Conservation (phyloP, 92 coral and sea anemone species). For the Isaurus tuberculatus region DNA sequence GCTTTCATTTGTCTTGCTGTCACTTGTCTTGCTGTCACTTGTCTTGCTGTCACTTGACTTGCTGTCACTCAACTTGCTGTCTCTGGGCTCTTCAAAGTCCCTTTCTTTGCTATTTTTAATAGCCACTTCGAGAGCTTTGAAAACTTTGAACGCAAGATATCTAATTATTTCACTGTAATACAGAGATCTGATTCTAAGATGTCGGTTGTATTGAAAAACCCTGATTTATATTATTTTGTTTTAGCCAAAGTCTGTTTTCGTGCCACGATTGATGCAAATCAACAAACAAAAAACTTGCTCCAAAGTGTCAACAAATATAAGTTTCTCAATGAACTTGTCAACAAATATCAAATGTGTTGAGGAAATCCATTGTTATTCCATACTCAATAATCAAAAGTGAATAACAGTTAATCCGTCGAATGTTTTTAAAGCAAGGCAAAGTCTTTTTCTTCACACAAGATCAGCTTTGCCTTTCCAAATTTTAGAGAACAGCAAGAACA, state of each 20-base stretch:
- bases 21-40: constrained; percentile 21
- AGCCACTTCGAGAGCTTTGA: constrained; percentile 43
- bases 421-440: no score
- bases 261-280: no score
- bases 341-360: no score
- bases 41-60: constrained; percentile 27
- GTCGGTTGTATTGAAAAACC: no score
- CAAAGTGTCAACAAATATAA: no score
- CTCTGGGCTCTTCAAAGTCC: not conserved
- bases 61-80: constrained; percentile 23
- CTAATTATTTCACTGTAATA: constrained; percentile 60
- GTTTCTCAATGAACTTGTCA: no score
- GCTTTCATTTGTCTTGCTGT: not conserved
- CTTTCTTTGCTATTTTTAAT: constrained; percentile 34
- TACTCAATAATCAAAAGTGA: no score
- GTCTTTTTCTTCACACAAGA: no score
- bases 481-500: not conserved
- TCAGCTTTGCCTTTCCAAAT: not conserved
- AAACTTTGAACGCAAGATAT: constrained; percentile 63
- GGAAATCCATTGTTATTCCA: no score
- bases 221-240: constrained; percentile 39
- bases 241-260: constrained; percentile 62
- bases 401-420: no score
- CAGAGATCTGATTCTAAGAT: constrained; percentile 60
- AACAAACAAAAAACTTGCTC: no score